Percentiles rank a stretch among this genome's conserved stretches.
Evolutionary conservation across 2,113 vertebrate genomes (phyloP).

Genomic region (Hiodon alosoides): DNA sequence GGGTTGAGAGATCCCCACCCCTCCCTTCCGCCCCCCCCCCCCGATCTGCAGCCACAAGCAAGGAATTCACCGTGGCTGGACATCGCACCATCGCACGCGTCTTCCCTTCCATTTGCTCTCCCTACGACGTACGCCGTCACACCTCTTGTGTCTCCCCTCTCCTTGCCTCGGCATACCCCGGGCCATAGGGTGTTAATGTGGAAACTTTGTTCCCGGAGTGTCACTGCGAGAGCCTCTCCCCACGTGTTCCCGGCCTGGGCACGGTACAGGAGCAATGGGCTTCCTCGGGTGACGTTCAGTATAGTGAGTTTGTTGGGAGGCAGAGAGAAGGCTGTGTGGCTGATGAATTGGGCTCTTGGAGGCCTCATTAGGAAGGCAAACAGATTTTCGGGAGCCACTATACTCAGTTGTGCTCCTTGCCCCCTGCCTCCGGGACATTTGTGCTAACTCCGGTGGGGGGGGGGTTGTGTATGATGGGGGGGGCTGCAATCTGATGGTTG

Average conservation of each 20-base stretch:
- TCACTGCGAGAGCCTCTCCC: background rate
- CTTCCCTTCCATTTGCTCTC: no score
- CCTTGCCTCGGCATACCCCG: no score
- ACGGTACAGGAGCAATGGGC: background rate
- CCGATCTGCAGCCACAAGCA: no score
- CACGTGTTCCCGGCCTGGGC: conserved; percentile 14
- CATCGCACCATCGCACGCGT: no score
- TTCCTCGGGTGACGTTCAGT: background rate
- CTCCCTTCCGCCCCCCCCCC: no score
- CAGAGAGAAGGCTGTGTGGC: conserved; percentile 84
- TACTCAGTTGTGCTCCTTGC: conserved; percentile 99
- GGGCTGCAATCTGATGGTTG: conserved; percentile 91
- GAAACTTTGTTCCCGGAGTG: no score
- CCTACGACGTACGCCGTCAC: no score
- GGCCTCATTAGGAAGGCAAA: conserved; percentile 99
- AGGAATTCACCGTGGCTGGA: no score
- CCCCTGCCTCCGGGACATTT: conserved; percentile 98
- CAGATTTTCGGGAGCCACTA: conserved; percentile 91
- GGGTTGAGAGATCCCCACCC: no score
- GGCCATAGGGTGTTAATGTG: no score
- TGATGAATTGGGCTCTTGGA: conserved; percentile 99
- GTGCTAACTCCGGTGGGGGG: conserved; percentile 68
- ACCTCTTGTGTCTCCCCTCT: no score
- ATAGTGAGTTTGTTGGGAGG: conserved; percentile 84
- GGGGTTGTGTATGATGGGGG: no score